Conservation (phyloP, 2,113 vertebrate species). For the Dolichotis patagonum region DNA sequence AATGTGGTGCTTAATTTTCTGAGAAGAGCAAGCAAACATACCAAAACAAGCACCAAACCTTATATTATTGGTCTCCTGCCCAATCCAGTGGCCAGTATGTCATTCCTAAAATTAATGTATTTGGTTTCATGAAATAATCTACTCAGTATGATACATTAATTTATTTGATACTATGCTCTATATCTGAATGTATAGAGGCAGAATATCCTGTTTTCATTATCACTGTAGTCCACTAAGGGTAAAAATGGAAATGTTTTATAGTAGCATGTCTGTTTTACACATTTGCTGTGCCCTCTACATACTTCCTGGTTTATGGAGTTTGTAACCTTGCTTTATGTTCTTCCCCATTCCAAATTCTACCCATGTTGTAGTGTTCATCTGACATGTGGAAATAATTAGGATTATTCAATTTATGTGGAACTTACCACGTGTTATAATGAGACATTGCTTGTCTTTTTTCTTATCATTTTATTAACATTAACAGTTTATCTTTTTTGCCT, state of each 20-base stretch:
- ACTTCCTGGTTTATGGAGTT: neutral
- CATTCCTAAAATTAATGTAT: slow-evolving; percentile 7
- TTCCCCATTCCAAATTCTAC: neutral
- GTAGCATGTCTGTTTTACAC: neutral
- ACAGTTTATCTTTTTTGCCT: neutral
- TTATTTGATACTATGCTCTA: slow-evolving; percentile 21
- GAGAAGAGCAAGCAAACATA: slow-evolving; percentile 1
- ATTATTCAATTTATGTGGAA: neutral
- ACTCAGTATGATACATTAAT: neutral
- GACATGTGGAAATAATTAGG: neutral
- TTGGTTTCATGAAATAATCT: neutral
- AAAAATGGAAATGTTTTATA: slow-evolving; percentile 44
- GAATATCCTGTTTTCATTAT: neutral
- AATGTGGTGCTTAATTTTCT: neutral
- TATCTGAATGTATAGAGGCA: slow-evolving; percentile 12
- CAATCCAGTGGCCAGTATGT: neutral
- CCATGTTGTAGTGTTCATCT: neutral
- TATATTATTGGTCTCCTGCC: neutral
- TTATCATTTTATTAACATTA: slow-evolving; percentile 1
- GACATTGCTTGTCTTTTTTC: neutral
- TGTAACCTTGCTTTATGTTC: neutral
- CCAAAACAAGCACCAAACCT: neutral
- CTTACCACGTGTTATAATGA: slow-evolving; percentile 5
- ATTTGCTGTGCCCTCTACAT: neutral
- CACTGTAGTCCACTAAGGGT: neutral